These are phyloP conservation scores for Boloria selene DNA, from an alignment of 2,888 invertebrate genomes.

Conservation along the genomic window DNA sequence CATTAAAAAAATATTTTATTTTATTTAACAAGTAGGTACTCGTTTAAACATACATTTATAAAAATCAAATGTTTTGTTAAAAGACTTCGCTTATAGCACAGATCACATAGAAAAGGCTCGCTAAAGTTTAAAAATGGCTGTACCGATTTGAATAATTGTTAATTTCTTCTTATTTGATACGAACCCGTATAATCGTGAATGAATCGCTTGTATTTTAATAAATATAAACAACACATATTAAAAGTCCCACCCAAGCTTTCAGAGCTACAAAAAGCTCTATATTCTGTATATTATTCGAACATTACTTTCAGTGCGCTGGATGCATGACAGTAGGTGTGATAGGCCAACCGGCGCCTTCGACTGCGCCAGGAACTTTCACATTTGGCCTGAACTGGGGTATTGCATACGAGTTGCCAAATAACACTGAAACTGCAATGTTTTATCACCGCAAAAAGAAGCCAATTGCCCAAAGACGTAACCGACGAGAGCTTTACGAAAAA, in stretches of 20 bases:
- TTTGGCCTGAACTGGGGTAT: slow-evolving; percentile 88
- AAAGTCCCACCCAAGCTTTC: slow-evolving; percentile 17
- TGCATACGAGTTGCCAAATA: slow-evolving; percentile 84
- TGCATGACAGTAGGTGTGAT: slow-evolving; percentile 84
- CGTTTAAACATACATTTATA: no score
- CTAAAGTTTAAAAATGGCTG: no score
- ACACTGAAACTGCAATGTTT: slow-evolving; percentile 69
- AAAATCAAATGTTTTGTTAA: no score
- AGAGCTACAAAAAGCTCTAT: slow-evolving; percentile 12
- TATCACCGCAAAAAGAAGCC: slow-evolving; percentile 65
- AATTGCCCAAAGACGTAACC: slow-evolving; percentile 81
- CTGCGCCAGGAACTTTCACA: slow-evolving; percentile 80
- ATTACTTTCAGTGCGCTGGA: slow-evolving; percentile 70
- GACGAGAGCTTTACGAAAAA: slow-evolving; percentile 86
- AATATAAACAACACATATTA: no score
- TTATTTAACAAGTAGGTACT: no score
- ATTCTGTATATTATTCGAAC: not conserved
- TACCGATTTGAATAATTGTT: no score
- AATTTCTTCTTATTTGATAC: no score
- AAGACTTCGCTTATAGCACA: no score
- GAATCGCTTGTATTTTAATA: no score
- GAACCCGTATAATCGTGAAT: no score
- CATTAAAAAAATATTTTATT: no score
- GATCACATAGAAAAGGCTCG: no score
- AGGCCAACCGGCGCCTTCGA: slow-evolving; percentile 78